Conservation (phyloP, 2,797 vertebrate genomes). For the Myotis planiceps region DNA sequence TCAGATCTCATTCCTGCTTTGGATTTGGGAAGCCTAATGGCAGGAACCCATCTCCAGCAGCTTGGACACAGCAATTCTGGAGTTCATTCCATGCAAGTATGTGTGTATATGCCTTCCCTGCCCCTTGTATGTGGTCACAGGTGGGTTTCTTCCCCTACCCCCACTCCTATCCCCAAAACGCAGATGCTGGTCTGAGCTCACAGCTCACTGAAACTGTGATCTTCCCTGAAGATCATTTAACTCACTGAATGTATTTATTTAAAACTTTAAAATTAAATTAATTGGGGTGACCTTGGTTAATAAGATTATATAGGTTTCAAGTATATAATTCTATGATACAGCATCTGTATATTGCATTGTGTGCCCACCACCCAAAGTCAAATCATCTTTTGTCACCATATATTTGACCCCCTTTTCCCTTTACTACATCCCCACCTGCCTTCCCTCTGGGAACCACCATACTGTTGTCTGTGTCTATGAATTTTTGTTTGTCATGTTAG, state of each 20-base stretch:
- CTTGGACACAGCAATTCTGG: not conserved
- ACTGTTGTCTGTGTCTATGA: not conserved
- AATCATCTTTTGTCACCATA: no score
- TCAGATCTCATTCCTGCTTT: not conserved
- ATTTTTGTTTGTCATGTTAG: not conserved
- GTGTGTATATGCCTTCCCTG: rapidly evolving
- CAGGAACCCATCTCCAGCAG: not conserved
- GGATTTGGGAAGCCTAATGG: not conserved
- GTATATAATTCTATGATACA: not conserved
- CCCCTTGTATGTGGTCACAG: not conserved
- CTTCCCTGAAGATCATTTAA: not conserved
- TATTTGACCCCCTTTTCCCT: no score
- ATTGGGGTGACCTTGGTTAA: not conserved
- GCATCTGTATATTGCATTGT: not conserved
- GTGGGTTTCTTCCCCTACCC: no score
- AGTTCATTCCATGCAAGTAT: not conserved
- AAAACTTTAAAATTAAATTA: no score
- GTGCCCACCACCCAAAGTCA: no score
- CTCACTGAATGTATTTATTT: not conserved
- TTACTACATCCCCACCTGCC: no score
- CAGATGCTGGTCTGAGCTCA: not conserved
- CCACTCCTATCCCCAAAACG: rapidly evolving
- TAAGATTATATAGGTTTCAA: not conserved
- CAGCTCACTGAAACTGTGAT: not conserved
- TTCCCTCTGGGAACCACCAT: not conserved